Conservation (phyloP, 2,888 invertebrate genomes). For the Agrenia bidenticulata region DNA sequence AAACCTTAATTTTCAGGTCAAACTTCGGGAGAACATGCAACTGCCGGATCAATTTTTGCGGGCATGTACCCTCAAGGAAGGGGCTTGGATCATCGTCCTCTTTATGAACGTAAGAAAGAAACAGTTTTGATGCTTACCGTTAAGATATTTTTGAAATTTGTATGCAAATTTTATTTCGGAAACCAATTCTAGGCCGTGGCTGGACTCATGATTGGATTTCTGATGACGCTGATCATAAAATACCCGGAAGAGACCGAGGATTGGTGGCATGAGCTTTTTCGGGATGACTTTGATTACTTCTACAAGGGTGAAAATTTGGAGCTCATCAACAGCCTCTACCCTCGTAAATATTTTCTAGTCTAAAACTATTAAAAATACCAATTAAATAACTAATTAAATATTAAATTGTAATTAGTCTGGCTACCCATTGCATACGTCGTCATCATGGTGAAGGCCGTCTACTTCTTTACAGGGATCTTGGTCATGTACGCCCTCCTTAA, state of each 20-base stretch:
- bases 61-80: constrained; percentile 44
- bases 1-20: background rate
- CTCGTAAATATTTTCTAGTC: constrained; percentile 25
- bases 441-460: constrained; percentile 27
- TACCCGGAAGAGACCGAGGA: constrained; percentile 19
- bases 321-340: constrained; percentile 28
- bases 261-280: constrained; percentile 43
- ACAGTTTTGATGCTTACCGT: background rate
- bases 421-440: constrained; percentile 32
- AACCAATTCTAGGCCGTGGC: constrained; percentile 22
- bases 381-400: background rate
- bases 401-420: constrained; percentile 31
- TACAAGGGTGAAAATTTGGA: constrained; percentile 34
- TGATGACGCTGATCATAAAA: constrained; percentile 13
- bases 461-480: constrained; percentile 35
- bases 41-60: constrained; percentile 37
- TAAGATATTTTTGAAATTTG: background rate
- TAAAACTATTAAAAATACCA: background rate
- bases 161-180: background rate
- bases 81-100: constrained; percentile 20
- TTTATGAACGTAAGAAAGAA: background rate
- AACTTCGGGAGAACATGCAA: constrained; percentile 18
- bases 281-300: constrained; percentile 44
- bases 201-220: constrained; percentile 7
- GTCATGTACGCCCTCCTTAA: constrained; percentile 36